Conservation (phyloP, 2,888 invertebrate species). For the Drosophila eohydei region DNA sequence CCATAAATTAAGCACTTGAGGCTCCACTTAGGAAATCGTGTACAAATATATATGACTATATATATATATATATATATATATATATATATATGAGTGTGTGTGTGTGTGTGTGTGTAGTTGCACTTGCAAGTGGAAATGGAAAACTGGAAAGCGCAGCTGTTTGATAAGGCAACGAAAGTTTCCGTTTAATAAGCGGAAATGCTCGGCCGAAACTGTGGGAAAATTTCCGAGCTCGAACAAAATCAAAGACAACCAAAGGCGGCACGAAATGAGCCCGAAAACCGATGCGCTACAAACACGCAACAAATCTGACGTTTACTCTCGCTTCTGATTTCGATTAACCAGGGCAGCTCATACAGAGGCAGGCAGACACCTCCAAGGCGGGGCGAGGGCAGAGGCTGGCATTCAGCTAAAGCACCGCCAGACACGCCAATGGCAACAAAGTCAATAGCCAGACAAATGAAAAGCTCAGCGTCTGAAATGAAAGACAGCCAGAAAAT, state of each 20-base stretch:
- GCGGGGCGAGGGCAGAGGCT: not conserved
- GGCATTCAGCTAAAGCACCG: conserved; percentile 59
- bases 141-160: conserved; percentile 45
- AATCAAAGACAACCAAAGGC: conserved; percentile 42
- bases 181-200: conserved; percentile 61
- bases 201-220: conserved; percentile 54
- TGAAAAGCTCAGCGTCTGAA: conserved; percentile 62
- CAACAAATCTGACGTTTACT: conserved; percentile 70
- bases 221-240: conserved; percentile 33
- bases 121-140: conserved; percentile 36
- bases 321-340: conserved; percentile 50
- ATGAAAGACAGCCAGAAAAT: conserved; percentile 45
- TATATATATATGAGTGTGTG: conserved; percentile 3
- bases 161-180: conserved; percentile 57
- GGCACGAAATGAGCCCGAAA: conserved; percentile 37
- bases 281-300: conserved; percentile 56
- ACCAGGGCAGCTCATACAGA: conserved; percentile 20
- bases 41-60: not conserved
- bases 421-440: conserved; percentile 75
- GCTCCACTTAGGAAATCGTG: conserved; percentile 48
- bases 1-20: conserved; percentile 76
- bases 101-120: not conserved
- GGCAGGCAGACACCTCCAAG: conserved; percentile 45
- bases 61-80: not conserved
- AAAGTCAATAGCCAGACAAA: conserved; percentile 78